phyloP scores from a whole-genome alignment of 1,140 invertebrate genomes.

The Leptonema lineaticorne region DNA sequence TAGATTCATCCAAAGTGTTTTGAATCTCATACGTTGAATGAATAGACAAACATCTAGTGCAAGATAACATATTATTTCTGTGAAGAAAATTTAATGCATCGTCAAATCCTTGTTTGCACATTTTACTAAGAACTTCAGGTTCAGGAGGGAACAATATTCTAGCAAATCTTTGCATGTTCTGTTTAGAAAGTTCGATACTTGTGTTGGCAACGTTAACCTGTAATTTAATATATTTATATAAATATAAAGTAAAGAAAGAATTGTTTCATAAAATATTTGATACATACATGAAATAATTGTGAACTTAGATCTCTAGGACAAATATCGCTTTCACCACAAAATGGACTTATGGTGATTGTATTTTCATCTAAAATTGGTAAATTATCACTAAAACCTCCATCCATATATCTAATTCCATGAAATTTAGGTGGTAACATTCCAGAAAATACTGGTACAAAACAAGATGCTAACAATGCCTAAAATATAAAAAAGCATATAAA shows the following conservation, averaged over 20 bases:
- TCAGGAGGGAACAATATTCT: conserved; percentile 93
- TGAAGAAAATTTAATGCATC: conserved; percentile 92
- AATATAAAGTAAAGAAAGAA: conserved; percentile 26
- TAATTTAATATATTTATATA: conserved; percentile 42
- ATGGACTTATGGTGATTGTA: conserved; percentile 96
- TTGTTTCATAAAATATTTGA: conserved; percentile 29
- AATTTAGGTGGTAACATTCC: conserved; percentile 88
- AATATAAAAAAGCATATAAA: conserved; percentile 16
- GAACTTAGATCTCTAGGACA: conserved; percentile 89
- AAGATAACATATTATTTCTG: conserved; percentile 86
- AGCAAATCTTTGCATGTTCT: conserved; percentile 90
- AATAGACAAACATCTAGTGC: conserved; percentile 78
- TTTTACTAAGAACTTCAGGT: conserved; percentile 88
- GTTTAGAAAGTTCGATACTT: conserved; percentile 88
- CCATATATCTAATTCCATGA: conserved; percentile 90
- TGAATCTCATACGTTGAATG: conserved; percentile 79
- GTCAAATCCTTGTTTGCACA: conserved; percentile 98
- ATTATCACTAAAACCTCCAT: conserved; percentile 96
- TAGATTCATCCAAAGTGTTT: conserved; percentile 66
- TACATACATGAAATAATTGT: conserved; percentile 78
- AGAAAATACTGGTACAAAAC: conserved; percentile 96
- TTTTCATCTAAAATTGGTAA: conserved; percentile 90
- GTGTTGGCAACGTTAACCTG: conserved; percentile 92
- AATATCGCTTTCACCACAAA: conserved; percentile 97
- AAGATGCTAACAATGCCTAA: conserved; percentile 86